Conservation (phyloP, 2,113 vertebrate genomes). For the Parotia lawesii region DNA sequence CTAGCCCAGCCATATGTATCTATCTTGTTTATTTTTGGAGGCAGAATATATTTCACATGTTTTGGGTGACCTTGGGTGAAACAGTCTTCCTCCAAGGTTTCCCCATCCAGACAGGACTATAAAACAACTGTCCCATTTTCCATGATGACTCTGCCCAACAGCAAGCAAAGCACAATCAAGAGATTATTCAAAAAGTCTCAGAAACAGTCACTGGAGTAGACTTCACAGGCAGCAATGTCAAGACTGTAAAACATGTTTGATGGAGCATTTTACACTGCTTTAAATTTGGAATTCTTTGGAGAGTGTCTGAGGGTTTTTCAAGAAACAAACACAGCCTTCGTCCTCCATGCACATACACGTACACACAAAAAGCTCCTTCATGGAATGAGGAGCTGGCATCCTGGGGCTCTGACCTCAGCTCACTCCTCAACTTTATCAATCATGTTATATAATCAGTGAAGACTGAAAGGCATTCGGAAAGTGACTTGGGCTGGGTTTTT, state of each 20-base stretch:
- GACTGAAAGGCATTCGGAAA: not conserved
- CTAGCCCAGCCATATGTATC: not conserved
- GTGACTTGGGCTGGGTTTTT: not conserved
- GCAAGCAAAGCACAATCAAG: constrained; percentile 14
- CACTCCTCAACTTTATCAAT: constrained; percentile 35
- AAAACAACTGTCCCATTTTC: not conserved
- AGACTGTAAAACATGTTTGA: constrained; percentile 58
- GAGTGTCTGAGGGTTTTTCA: constrained; percentile 20
- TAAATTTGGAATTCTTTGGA: constrained; percentile 53
- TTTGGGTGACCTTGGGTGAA: constrained; percentile 3
- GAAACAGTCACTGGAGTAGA: not conserved
- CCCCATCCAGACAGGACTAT: not conserved
- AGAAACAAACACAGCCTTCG: not conserved
- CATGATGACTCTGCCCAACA: not conserved
- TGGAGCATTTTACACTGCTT: constrained; percentile 58
- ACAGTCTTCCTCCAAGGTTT: not conserved
- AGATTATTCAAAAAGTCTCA: constrained; percentile 19
- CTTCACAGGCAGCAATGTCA: not conserved
- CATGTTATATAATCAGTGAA: not conserved
- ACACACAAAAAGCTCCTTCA: constrained; percentile 26
- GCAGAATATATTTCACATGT: not conserved
- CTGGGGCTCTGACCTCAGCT: constrained; percentile 38
- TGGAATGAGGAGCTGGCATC: not conserved
- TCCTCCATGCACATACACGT: not conserved
- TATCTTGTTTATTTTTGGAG: not conserved